Evolutionary conservation across 2,888 invertebrate genomes (phyloP).

Genomic region (Cosmia pyralina): DNA sequence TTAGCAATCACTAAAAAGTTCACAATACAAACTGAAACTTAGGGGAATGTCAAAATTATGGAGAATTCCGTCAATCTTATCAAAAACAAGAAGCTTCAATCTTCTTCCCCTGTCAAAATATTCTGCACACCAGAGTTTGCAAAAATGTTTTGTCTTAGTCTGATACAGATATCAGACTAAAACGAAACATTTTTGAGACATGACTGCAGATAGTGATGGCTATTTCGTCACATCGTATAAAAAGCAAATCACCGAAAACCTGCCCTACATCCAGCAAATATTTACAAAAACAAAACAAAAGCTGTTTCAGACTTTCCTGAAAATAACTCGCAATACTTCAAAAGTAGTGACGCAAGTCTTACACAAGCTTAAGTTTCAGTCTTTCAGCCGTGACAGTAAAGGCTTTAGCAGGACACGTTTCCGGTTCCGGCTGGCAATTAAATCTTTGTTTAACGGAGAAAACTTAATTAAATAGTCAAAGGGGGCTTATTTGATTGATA

Average conservation of each 20-base stretch:
- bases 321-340: constrained; percentile 51
- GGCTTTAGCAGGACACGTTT: constrained; percentile 63
- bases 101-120: too few species aligned
- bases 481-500: constrained; percentile 47
- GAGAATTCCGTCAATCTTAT: too few species aligned
- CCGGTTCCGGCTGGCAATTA: constrained; percentile 63
- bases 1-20: too few species aligned
- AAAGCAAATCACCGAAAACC: not conserved
- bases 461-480: constrained; percentile 66
- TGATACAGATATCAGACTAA: too few species aligned
- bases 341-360: constrained; percentile 54
- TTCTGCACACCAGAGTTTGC: too few species aligned
- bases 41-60: too few species aligned
- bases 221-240: not conserved
- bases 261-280: not conserved
- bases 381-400: constrained; percentile 58
- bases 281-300: constrained; percentile 15
- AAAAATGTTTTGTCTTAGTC: too few species aligned
- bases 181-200: too few species aligned
- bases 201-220: accelerated
- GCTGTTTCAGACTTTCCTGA: constrained; percentile 2
- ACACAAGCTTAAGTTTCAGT: constrained; percentile 60
- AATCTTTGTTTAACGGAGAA: constrained; percentile 63
- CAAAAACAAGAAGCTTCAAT: too few species aligned
- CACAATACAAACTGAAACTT: too few species aligned